These are phyloP conservation scores for Eleutherodactylus coqui DNA, from an alignment of 2,797 vertebrate genomes.

Conservation along the genomic window DNA sequence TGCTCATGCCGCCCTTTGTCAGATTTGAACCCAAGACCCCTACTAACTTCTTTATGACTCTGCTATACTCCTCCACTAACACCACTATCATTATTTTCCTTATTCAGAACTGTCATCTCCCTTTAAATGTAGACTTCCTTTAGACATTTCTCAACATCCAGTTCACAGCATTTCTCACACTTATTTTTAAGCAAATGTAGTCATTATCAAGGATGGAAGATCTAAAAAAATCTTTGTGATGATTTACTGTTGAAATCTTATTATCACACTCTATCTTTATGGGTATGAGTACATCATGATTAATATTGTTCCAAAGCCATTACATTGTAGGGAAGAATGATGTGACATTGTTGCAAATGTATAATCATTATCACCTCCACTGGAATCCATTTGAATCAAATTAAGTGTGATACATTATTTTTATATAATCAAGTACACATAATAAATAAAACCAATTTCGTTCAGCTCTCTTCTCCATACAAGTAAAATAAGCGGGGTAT, in stretches of 20 bases:
- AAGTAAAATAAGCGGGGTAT: slow-evolving; percentile 35
- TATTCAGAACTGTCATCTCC: background rate
- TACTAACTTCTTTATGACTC: too few species aligned
- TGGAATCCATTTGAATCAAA: slow-evolving; percentile 64
- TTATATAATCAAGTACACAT: slow-evolving; percentile 62
- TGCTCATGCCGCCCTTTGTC: too few species aligned
- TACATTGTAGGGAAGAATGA: slow-evolving; percentile 58
- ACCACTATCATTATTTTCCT: background rate
- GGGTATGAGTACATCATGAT: slow-evolving; percentile 52
- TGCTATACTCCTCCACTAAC: too few species aligned
- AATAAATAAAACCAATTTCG: slow-evolving; percentile 61
- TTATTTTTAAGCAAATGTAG: slow-evolving; percentile 45
- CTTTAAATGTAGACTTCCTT: background rate
- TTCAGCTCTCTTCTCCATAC: slow-evolving; percentile 24
- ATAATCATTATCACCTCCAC: slow-evolving; percentile 63
- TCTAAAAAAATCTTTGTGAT: slow-evolving; percentile 52
- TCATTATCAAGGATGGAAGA: slow-evolving; percentile 51
- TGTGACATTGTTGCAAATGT: slow-evolving; percentile 62
- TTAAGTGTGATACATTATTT: slow-evolving; percentile 64
- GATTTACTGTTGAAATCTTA: slow-evolving; percentile 60
- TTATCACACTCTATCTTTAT: slow-evolving; percentile 58
- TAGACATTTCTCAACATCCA: background rate
- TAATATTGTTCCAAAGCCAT: slow-evolving; percentile 52
- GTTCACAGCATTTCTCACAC: slow-evolving; percentile 27
- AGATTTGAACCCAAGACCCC: too few species aligned